These are phyloP conservation scores for Pasiphila rectangulata DNA, from an alignment of 2,888 invertebrate genomes.

Conservation along the genomic window DNA sequence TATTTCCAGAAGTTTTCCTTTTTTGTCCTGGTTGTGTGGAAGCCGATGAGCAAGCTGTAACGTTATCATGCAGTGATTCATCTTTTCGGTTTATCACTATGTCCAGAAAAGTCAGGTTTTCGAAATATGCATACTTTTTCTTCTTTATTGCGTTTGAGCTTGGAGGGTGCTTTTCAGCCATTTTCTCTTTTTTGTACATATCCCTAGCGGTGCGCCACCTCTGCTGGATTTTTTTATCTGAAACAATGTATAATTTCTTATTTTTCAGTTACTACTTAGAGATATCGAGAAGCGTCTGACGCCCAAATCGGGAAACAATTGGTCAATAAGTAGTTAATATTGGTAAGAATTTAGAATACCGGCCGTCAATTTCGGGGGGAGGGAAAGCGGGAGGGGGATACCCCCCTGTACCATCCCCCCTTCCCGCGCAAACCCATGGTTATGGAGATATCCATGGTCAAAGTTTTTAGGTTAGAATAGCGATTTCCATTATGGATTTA, in stretches of 20 bases:
- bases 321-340: no score
- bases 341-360: no score
- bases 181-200: not conserved
- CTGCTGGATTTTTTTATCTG: constrained; percentile 4
- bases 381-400: no score
- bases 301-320: no score
- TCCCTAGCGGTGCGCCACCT: constrained; percentile 6
- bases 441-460: no score
- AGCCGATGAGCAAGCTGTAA: not conserved
- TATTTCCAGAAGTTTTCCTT: not conserved
- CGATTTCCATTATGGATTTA: no score
- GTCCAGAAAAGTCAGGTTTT: not conserved
- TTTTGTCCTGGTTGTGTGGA: not conserved
- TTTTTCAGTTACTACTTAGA: no score
- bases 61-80: not conserved
- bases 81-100: not conserved
- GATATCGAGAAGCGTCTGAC: no score
- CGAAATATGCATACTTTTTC: not conserved
- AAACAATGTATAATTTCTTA: not conserved
- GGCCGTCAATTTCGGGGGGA: no score
- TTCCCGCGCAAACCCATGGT: no score
- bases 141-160: not conserved
- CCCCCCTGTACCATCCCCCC: no score
- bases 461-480: no score
- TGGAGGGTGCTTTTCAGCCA: not conserved